Base-by-base conservation (phyloP, 1,140 invertebrate genomes). In the Drosophila arawakana region DNA sequence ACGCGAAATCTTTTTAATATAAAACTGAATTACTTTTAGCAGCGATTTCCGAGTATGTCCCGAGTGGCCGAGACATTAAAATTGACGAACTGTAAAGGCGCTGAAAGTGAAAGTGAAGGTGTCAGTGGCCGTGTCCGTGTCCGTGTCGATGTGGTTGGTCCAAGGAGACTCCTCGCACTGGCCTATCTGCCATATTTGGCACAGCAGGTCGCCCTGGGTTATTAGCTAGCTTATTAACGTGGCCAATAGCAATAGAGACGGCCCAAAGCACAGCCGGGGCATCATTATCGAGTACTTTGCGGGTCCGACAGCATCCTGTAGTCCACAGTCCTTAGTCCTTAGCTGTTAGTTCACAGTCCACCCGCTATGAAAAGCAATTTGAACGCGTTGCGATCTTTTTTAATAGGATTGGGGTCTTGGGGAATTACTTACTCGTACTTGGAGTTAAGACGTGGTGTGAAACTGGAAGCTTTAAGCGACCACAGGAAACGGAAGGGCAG, bases 1-100 rank as follows among this genome's bases (percentile, higher is more conserved):
- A 76, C 57, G 74, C 65, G 70, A 82, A 90, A 89, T 89, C 78
- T 88, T 88, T 88, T 88, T 88, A 88, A 88, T 88, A 89, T 88
- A 88, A 88, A 88, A 88, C 80, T 88, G 84, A 88, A 88, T 88
- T 88, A 88, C 84, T 89, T 88, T 88, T 84, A 80, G 84, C 84
- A 80, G 84, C 84, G 84, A 88, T 88, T 88, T 88, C 84, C 84
- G 80, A 89, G 84, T 83, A 59, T 73, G 73, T 88, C 77, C 76
- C 57, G 30, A 46, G 49, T 58, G 44, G 44, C 58, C 63, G 39
- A 49, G 43, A 57, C 77, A 89, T 91, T 90, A 91, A 91, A 91
- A 91, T 91, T 91, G 89, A 91, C 89, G 89, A 91, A 91, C 89
- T 91, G 89, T 91, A 82, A 91, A 91, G 79, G 78, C 74, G 43